These are phyloP conservation scores for Zoanthus gigantus DNA, from an alignment of 92 coral and sea anemone genomes.

Conservation along the genomic window DNA sequence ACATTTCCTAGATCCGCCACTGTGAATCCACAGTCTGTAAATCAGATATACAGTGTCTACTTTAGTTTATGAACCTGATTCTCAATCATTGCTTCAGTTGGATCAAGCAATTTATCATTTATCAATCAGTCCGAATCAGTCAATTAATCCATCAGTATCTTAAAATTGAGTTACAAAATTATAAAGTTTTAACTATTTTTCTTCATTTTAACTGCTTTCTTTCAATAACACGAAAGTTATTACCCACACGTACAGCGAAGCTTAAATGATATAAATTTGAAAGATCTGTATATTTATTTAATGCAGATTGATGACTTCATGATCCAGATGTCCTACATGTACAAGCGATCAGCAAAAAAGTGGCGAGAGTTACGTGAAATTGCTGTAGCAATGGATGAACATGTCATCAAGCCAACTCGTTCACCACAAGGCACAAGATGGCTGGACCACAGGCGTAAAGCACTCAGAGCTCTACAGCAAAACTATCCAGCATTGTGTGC, in stretches of 20 bases:
- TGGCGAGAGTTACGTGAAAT: slow-evolving; percentile 17
- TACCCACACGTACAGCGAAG: too few species aligned
- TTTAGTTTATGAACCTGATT: too few species aligned
- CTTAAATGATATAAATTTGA: too few species aligned
- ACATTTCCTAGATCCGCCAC: too few species aligned
- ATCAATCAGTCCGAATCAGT: too few species aligned
- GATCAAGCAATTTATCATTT: too few species aligned
- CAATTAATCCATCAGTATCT: too few species aligned
- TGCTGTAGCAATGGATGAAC: slow-evolving; percentile 12
- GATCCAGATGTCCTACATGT: slow-evolving; percentile 14
- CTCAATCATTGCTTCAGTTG: too few species aligned
- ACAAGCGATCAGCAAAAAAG: slow-evolving; percentile 28
- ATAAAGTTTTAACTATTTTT: neutral
- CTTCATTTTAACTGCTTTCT: too few species aligned
- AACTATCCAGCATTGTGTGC: neutral
- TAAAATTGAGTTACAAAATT: neutral
- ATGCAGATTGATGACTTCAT: slow-evolving; percentile 42
- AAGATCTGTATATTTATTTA: neutral
- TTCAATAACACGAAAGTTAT: too few species aligned
- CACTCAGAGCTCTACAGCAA: slow-evolving; percentile 10
- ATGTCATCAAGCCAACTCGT: slow-evolving; percentile 4
- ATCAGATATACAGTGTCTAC: too few species aligned
- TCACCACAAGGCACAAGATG: slow-evolving; percentile 26
- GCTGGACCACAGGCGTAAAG: neutral
- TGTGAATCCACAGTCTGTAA: too few species aligned